These are phyloP conservation scores for Melanocharis versteri DNA, from an alignment of 2,113 vertebrate species.

Conservation along the genomic window DNA sequence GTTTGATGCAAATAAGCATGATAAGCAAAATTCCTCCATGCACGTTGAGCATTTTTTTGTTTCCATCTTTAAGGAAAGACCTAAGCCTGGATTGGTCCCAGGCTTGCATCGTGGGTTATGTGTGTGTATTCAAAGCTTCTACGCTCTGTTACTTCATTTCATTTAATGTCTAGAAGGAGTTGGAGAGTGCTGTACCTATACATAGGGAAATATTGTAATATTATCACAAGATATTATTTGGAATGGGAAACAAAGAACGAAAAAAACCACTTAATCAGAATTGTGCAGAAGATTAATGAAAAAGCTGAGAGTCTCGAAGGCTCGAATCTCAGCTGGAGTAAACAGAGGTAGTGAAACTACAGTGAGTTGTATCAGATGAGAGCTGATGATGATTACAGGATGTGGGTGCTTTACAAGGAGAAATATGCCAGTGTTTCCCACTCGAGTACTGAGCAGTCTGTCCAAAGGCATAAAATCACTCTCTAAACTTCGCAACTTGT, in stretches of 20 bases:
- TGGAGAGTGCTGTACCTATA: neutral
- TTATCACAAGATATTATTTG: neutral
- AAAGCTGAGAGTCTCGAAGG: neutral
- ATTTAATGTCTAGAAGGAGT: neutral
- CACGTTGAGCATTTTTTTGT: neutral
- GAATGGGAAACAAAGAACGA: neutral
- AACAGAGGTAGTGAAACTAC: neutral
- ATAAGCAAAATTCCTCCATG: neutral
- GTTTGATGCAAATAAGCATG: neutral
- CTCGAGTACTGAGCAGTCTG: neutral
- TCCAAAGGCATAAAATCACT: neutral
- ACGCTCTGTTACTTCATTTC: neutral
- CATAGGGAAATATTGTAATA: neutral
- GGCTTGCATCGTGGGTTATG: neutral
- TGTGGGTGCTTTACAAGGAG: neutral
- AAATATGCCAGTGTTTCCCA: neutral
- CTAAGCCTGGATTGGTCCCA: neutral
- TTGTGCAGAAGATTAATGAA: neutral
- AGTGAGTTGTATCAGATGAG: neutral
- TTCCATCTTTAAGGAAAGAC: neutral
- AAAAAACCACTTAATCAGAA: neutral
- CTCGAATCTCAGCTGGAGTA: neutral
- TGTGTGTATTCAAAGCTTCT: neutral
- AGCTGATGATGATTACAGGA: neutral
- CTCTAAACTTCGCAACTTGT: neutral